phyloP scores from a whole-genome alignment of 2,113 vertebrate species.

The Heloderma charlesbogerti region DNA sequence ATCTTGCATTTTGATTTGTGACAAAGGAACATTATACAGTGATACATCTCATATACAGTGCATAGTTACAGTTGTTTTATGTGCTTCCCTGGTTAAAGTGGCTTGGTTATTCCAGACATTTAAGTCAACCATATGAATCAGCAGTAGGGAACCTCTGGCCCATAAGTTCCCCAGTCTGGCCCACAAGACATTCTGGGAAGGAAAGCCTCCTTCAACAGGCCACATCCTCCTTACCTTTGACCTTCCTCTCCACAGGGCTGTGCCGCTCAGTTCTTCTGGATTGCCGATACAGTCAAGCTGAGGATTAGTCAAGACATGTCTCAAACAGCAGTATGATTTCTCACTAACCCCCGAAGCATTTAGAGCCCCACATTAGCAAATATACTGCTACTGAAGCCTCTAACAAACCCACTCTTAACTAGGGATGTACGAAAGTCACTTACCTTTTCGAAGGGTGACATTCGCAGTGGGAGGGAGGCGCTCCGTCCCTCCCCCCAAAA shows the following conservation, averaged over 20 bases:
- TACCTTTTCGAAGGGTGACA: too few species aligned
- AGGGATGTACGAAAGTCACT: too few species aligned
- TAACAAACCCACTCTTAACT: background rate
- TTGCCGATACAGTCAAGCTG: background rate
- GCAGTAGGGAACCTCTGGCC: too few species aligned
- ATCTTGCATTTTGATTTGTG: conserved; percentile 67
- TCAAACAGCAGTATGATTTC: background rate
- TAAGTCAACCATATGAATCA: background rate
- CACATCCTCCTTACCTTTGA: too few species aligned
- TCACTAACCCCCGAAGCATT: background rate
- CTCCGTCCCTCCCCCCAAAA: too few species aligned
- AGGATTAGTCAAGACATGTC: background rate
- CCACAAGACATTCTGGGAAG: too few species aligned
- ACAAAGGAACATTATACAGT: conserved; percentile 46
- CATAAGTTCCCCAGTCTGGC: too few species aligned
- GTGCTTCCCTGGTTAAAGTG: conserved; percentile 48
- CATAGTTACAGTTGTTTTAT: conserved; percentile 46
- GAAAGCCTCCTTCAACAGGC: too few species aligned
- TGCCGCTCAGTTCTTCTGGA: background rate
- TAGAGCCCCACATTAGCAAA: background rate
- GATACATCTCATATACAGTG: conserved; percentile 47
- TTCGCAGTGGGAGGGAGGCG: too few species aligned
- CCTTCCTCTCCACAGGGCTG: too few species aligned
- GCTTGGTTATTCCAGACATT: conserved; percentile 37
- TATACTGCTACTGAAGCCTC: background rate